These are phyloP conservation scores for Gallinago media DNA, from an alignment of 2,113 vertebrate species.

Conservation along the genomic window DNA sequence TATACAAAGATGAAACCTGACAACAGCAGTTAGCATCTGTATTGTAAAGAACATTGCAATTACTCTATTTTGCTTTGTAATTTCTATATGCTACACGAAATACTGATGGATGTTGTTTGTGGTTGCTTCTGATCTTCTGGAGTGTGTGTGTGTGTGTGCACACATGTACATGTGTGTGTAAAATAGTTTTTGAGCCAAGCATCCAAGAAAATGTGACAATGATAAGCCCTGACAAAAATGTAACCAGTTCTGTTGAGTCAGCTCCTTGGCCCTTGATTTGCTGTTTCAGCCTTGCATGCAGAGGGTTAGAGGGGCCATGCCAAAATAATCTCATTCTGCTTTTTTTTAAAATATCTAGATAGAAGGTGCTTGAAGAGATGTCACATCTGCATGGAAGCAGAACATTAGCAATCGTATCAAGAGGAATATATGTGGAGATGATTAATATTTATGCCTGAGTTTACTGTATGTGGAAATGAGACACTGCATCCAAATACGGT, in stretches of 20 bases:
- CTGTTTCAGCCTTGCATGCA: conserved; percentile 27
- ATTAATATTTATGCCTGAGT: conserved; percentile 14
- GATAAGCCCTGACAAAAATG: conserved; percentile 22
- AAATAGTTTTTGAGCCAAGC: background rate
- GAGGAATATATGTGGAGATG: background rate
- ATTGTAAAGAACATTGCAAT: background rate
- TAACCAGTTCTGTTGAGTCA: background rate
- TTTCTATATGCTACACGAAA: background rate
- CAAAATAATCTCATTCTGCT: background rate
- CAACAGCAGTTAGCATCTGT: background rate
- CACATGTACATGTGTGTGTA: background rate
- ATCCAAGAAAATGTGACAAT: conserved; percentile 13
- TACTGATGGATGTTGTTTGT: background rate
- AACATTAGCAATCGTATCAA: background rate
- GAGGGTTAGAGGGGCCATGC: background rate
- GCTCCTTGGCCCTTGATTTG: background rate
- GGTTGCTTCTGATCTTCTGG: background rate
- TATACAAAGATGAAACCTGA: background rate
- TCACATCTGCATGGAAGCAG: background rate
- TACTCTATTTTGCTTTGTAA: background rate
- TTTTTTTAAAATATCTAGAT: background rate
- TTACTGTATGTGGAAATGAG: background rate
- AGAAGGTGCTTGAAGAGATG: background rate
- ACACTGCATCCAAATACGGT: background rate
- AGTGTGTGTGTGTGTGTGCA: background rate